Evolutionary conservation across 2,888 invertebrate species (phyloP), one percentile per base, ranked within the genome.

Genomic region (Pyrrhosoma nymphula): DNA sequence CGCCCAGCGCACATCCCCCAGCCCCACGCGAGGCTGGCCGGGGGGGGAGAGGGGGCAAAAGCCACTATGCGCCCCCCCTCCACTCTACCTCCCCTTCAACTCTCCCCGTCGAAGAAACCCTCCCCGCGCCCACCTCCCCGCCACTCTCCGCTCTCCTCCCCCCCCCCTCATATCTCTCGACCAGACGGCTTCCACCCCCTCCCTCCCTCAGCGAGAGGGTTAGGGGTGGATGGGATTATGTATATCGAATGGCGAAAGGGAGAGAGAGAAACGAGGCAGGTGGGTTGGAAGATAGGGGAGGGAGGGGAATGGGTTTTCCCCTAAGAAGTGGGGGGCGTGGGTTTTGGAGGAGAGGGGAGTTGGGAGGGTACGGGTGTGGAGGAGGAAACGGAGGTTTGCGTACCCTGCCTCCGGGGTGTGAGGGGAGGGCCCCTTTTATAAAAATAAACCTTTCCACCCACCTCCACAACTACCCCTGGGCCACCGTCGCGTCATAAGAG

Each of bases 161-260:
- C 12, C 8, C 23, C n/a, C n/a, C 69, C n/a, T 6, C 69, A 26
- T 69, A 69, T 69, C 69, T 69, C 69, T 69, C 26, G 26, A 26
- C 69, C 69, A 69, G 69, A 69, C 69, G 69, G 69, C 69, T 69
- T 69, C 69, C 69, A n/a, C n/a, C n/a, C n/a, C n/a, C n/a, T n/a
- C n/a, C n/a, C n/a, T n/a, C 47, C 47, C 2, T 4, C 6, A 69
- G 69, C n/a, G 69, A 69, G 69, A 6, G 69, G 26, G 47, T 47
- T 47, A 8, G 47, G 47, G 47, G 47, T 47, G n/a, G n/a, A 69
- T 12, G 69, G 69, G 69, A 69, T 69, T 69, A 69, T n/a, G n/a
- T n/a, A n/a, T 69, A 69, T 69, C 26, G 69, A n/a, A 69, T 69
- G 69, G 26, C 47, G 47, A 47, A 47, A 47, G 47, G 8, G 47